Conservation (phyloP, 2,797 vertebrate genomes). For the Benthosema pterotum region DNA sequence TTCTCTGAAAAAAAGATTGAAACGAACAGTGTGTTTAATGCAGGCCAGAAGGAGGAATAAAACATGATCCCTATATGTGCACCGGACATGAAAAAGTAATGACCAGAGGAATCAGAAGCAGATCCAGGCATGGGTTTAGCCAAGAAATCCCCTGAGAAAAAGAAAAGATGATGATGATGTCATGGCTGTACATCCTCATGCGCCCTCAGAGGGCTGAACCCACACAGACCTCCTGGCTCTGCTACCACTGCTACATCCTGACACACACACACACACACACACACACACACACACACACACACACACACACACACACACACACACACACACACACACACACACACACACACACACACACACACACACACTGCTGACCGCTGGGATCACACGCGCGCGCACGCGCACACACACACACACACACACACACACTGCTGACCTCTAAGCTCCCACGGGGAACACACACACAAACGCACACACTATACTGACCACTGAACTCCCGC, state of each 20-base stretch:
- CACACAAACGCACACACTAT: not conserved
- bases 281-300: not conserved
- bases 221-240: constrained; percentile 30
- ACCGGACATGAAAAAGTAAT: no score
- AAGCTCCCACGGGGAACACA: not conserved
- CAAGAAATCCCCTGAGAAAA: no score
- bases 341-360: not conserved
- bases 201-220: constrained; percentile 43
- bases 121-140: no score
- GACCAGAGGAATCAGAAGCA: no score
- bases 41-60: no score
- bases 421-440: not conserved
- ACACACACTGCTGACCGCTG: not conserved
- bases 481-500: not conserved
- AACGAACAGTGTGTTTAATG: no score
- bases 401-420: not conserved
- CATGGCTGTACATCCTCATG: constrained; percentile 58
- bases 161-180: constrained; percentile 22
- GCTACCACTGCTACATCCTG: constrained; percentile 55
- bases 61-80: no score
- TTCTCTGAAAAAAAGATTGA: no score
- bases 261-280: not conserved
- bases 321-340: not conserved
- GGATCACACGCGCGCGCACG: not conserved
- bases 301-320: not conserved